Base-by-base conservation (phyloP, 2,888 invertebrate species). In the Melinaea marsaeus region DNA sequence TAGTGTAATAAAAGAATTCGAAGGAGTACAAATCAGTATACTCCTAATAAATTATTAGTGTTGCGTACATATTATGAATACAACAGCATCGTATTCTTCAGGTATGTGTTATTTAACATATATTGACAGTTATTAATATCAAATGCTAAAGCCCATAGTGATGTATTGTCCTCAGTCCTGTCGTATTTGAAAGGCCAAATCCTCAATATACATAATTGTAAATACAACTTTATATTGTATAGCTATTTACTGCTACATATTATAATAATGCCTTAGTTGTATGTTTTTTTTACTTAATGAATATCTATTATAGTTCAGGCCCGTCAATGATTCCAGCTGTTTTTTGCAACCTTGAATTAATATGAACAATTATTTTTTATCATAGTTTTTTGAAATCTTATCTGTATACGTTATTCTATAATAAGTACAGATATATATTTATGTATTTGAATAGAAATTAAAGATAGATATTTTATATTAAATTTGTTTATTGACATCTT, bases 31-130 rank as follows among this genome's bases (percentile, higher is more conserved):
- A 42, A 33, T 45, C 45, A 48, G 56, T 37, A 55, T 58, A 55
- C 56, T 67, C 57, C 62, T 58, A 57, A 60, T 37, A 54, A 54
- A 54, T 58, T 47, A 58, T 33, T 60, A 33, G 35, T 58, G 47
- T 55, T 46, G 61, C 65, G 42, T 45, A 55, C 64, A 60, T 69
- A 72, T 69, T 69, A 75, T 75, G 75, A 75, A 73, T 71, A 74
- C 75, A 69, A 74, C 74, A 60, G 71, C 71, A 59, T 71, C 79
- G 37, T 76, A 72, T 69, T 74, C 77, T 60, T 74, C 79, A 76
- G 79, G 80, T 79, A 72, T 67, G 72, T 68, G 63, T 61, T 64
- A 68, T 62, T 64, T 67, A 68, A 48, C 35, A 32, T 61, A 62
- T 56, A 47, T 63, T 64, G 63, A 51, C 33, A 57, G 55, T 58